Conservation (phyloP, 1,140 invertebrate genomes). For the Phocides pigmalion region DNA sequence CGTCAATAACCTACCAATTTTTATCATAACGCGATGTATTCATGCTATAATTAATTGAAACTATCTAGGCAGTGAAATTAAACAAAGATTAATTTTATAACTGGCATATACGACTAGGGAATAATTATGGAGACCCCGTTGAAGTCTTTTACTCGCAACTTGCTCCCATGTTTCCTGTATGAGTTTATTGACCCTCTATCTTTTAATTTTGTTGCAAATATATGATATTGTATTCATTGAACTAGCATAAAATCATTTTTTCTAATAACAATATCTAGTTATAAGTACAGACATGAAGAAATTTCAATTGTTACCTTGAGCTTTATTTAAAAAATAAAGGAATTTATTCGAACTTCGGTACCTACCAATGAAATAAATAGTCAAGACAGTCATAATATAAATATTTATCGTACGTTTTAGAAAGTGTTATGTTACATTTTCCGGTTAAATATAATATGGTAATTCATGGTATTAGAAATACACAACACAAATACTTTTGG, state of each 20-base stretch:
- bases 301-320: not conserved
- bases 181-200: slow-evolving; percentile 13
- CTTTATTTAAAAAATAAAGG: not conserved
- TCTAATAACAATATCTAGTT: not conserved
- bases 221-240: not conserved
- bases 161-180: slow-evolving; percentile 29
- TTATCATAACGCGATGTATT: not conserved
- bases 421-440: too few species aligned
- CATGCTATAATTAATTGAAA: not conserved
- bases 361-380: too few species aligned
- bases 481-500: not conserved
- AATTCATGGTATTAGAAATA: too few species aligned
- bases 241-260: not conserved
- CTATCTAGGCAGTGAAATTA: not conserved
- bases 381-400: too few species aligned
- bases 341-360: not conserved
- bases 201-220: not conserved
- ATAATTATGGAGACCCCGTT: slow-evolving; percentile 51
- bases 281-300: not conserved
- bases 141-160: slow-evolving; percentile 68
- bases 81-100: not conserved
- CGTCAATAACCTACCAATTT: not conserved
- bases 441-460: too few species aligned
- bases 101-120: not conserved
- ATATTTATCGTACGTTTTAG: too few species aligned